Evolutionary conservation across 2,888 invertebrate species (phyloP).

Genomic region (Melinaea menophilus): DNA sequence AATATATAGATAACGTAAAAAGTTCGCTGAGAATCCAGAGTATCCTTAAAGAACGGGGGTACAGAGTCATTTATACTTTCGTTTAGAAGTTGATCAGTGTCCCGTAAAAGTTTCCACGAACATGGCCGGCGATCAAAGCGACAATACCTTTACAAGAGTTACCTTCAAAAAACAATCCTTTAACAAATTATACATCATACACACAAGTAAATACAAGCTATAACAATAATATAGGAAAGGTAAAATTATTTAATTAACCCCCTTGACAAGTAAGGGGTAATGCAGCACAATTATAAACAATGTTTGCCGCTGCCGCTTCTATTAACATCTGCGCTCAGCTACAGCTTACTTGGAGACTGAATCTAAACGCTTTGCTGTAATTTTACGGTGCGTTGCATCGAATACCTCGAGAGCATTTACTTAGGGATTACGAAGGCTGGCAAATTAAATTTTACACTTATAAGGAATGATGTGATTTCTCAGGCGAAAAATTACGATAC

Average conservation of each 20-base stretch:
- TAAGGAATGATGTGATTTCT: constrained; percentile 1
- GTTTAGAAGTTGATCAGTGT: constrained; percentile 57
- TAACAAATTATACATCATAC: background rate
- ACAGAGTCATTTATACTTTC: constrained; percentile 12
- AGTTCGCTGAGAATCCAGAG: background rate
- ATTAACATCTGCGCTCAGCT: constrained; percentile 47
- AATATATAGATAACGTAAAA: background rate
- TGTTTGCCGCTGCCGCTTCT: constrained; percentile 39
- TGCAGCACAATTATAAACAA: constrained; percentile 53
- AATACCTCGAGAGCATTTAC: constrained; percentile 22
- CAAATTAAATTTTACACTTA: constrained; percentile 21
- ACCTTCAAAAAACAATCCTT: constrained; percentile 41
- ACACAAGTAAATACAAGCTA: no score
- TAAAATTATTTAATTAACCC: constrained; percentile 16
- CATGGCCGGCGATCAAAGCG: constrained; percentile 71
- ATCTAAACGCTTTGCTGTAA: constrained; percentile 38
- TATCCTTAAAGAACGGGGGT: constrained; percentile 11
- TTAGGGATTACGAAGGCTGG: constrained; percentile 23
- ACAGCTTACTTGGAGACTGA: constrained; percentile 36
- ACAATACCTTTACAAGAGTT: constrained; percentile 44
- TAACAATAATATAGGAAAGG: no score
- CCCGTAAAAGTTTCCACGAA: constrained; percentile 71
- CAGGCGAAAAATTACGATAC: background rate
- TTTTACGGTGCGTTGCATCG: constrained; percentile 26
- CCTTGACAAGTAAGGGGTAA: constrained; percentile 29